Conservation (phyloP, 2,888 invertebrate genomes). For the Pammene fasciana region DNA sequence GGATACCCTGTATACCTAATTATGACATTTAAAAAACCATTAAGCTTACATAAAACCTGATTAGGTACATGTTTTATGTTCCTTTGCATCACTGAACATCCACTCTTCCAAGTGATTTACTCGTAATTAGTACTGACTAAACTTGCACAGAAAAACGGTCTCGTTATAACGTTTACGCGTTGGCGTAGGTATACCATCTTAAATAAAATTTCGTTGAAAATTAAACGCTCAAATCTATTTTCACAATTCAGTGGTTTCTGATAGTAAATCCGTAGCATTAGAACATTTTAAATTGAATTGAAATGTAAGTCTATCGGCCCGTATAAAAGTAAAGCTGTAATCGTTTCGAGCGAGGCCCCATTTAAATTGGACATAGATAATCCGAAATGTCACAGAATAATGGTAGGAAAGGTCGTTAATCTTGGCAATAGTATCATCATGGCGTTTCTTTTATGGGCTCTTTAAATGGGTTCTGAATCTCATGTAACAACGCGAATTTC, state of each 20-base stretch:
- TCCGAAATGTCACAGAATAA: constrained; percentile 37
- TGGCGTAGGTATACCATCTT: too few species aligned
- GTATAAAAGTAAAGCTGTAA: constrained; percentile 13
- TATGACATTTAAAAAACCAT: too few species aligned
- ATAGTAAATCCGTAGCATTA: constrained; percentile 7
- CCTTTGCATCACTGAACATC: too few species aligned
- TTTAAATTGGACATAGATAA: constrained; percentile 40
- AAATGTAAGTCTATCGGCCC: background rate
- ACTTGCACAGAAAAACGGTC: too few species aligned
- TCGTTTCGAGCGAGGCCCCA: constrained; percentile 23
- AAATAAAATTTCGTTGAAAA: too few species aligned
- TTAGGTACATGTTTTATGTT: too few species aligned
- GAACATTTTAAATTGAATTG: constrained; percentile 19
- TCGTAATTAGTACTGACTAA: too few species aligned
- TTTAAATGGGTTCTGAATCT: constrained; percentile 33
- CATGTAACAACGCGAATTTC: constrained; percentile 21
- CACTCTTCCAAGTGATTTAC: too few species aligned
- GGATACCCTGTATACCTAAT: too few species aligned
- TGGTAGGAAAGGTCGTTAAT: constrained; percentile 33
- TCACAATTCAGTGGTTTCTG: background rate
- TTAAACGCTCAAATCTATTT: background rate
- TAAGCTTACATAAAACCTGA: too few species aligned
- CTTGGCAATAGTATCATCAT: constrained; percentile 29
- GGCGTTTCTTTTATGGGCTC: constrained; percentile 35
- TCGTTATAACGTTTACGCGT: too few species aligned